These are phyloP conservation scores for Merodon equestris DNA, from an alignment of 2,888 invertebrate genomes.

Conservation along the genomic window DNA sequence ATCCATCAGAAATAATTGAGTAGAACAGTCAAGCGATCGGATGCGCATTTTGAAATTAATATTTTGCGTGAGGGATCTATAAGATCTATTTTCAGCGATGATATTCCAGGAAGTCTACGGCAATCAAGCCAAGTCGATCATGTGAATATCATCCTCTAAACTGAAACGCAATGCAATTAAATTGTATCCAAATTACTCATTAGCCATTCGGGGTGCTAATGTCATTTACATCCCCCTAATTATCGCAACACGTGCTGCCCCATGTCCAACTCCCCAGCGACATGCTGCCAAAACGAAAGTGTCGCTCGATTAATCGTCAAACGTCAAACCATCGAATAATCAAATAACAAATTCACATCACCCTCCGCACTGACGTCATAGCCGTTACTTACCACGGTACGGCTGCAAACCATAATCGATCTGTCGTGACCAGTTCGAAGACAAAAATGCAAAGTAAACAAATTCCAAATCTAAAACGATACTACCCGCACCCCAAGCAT, in stretches of 20 bases:
- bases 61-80: no score
- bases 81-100: no score
- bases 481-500: constrained; percentile 51
- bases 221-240: no score
- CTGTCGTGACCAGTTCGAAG: constrained; percentile 62
- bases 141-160: background rate
- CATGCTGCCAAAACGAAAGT: constrained; percentile 43
- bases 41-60: no score
- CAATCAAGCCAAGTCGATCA: no score
- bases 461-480: constrained; percentile 21
- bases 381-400: constrained; percentile 29
- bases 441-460: constrained; percentile 7
- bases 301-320: constrained; percentile 55
- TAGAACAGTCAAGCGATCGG: no score
- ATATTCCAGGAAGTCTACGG: no score
- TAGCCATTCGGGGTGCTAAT: no score
- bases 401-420: constrained; percentile 56
- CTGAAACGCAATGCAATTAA: constrained; percentile 11
- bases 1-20: background rate
- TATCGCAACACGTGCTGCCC: constrained; percentile 6
- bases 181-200: background rate
- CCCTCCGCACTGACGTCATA: constrained; percentile 29
- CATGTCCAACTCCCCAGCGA: background rate
- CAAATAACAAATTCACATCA: constrained; percentile 54
- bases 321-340: constrained; percentile 4